Percentiles rank a stretch among this genome's conserved stretches.
Evolutionary conservation across 2,797 vertebrate genomes (phyloP).

Genomic region (Garrulus glandarius): DNA sequence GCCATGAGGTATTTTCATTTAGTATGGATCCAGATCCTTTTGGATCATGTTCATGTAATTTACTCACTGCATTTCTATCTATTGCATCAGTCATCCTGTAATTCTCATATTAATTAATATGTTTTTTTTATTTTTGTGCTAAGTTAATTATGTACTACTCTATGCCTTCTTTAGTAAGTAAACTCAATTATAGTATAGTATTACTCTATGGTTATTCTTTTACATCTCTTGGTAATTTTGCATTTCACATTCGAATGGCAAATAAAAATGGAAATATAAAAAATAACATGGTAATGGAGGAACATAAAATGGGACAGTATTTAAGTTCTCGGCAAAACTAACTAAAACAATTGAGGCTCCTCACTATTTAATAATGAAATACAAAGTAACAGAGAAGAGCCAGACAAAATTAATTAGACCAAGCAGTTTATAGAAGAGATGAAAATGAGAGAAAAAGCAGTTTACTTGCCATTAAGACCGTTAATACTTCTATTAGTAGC

Average conservation of each 20-base stretch:
- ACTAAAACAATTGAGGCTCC: not conserved
- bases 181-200: not conserved
- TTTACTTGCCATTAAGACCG: not conserved
- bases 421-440: not conserved
- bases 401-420: not conserved
- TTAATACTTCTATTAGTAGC: not conserved
- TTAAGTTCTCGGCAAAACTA: not conserved
- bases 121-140: not conserved
- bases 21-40: not conserved
- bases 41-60: not conserved
- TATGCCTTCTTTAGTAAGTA: not conserved
- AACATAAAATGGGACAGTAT: not conserved
- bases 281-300: not conserved
- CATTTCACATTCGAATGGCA: not conserved
- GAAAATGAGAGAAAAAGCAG: not conserved
- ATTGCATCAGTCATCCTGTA: not conserved
- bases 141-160: not conserved
- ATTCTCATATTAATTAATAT: not conserved
- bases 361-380: not conserved
- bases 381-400: not conserved
- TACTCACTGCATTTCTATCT: not conserved
- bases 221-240: not conserved
- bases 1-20: not conserved
- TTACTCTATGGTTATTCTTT: not conserved
- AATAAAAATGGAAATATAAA: not conserved